Conservation (phyloP, 1,140 invertebrate genomes). For the Thrips palmi region DNA sequence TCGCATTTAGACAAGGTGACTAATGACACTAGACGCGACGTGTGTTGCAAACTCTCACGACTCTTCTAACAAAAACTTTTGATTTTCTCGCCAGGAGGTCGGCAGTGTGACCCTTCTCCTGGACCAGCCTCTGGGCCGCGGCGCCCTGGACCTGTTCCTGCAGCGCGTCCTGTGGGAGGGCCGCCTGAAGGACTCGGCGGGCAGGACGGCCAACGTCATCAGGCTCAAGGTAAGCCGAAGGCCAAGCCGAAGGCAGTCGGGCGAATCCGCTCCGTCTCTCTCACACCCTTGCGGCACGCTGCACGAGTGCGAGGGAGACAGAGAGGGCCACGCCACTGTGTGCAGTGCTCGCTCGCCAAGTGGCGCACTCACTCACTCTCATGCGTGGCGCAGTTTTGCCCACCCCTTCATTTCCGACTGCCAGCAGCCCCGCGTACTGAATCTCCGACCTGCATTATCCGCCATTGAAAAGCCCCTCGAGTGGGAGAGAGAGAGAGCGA, state of each 20-base stretch:
- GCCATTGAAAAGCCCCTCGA: too few species aligned
- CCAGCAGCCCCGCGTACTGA: too few species aligned
- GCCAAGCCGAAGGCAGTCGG: too few species aligned
- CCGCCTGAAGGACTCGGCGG: conserved; percentile 8
- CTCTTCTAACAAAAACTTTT: not conserved
- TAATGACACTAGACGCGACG: too few species aligned
- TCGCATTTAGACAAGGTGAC: conserved; percentile 12
- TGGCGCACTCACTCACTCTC: not conserved
- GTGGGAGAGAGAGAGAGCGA: too few species aligned
- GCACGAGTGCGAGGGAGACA: not conserved
- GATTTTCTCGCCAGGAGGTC: conserved; percentile 13
- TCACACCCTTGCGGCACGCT: not conserved
- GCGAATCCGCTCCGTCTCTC: not conserved
- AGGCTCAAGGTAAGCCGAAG: conserved; percentile 17
- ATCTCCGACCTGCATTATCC: too few species aligned
- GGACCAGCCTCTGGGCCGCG: conserved; percentile 7
- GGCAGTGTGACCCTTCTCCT: conserved; percentile 15
- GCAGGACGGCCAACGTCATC: conserved; percentile 14
- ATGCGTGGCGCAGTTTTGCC: not conserved
- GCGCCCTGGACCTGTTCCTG: conserved; percentile 15
- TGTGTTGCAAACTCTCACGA: not conserved
- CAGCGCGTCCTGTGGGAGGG: conserved; percentile 17
- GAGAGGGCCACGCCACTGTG: not conserved
- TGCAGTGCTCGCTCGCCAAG: not conserved
- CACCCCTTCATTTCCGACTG: not conserved